phyloP scores from a whole-genome alignment of 2,888 invertebrate species.

The Syritta pipiens region DNA sequence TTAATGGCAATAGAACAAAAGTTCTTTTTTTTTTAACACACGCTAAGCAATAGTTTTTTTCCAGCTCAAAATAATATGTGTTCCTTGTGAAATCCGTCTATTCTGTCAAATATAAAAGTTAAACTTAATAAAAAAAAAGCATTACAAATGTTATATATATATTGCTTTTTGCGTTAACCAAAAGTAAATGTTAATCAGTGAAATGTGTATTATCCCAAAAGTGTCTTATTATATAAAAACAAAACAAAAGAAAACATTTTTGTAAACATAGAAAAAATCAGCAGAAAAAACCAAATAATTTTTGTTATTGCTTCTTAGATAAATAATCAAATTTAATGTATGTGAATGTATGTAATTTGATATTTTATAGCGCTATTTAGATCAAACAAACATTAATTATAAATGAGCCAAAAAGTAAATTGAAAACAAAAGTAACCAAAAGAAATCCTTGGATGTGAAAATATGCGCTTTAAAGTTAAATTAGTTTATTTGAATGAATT shows the following conservation, averaged over 20 bases:
- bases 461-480: constrained; percentile 55
- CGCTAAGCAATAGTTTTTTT: constrained; percentile 37
- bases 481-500: constrained; percentile 23
- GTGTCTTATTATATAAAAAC: constrained; percentile 64
- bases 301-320: constrained; percentile 64
- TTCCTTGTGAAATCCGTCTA: constrained; percentile 77
- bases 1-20: constrained; percentile 36
- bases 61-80: constrained; percentile 71
- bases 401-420: constrained; percentile 29
- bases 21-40: constrained; percentile 4
- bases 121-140: too few relatives aligned
- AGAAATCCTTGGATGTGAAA: constrained; percentile 49
- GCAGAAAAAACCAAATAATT: constrained; percentile 15
- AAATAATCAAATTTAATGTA: constrained; percentile 50
- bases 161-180: constrained; percentile 39
- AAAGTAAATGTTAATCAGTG: constrained; percentile 11
- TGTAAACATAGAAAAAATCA: constrained; percentile 38
- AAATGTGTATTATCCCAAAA: constrained; percentile 60
- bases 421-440: constrained; percentile 21
- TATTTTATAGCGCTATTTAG: constrained; percentile 53
- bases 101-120: constrained; percentile 70
- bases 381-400: too few relatives aligned
- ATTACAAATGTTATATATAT: constrained; percentile 32
- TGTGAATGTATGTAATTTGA: constrained; percentile 35
- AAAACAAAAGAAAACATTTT: constrained; percentile 30